These are phyloP conservation scores for Thinocorus orbignyianus DNA, from an alignment of 2,113 vertebrate species.

Conservation along the genomic window DNA sequence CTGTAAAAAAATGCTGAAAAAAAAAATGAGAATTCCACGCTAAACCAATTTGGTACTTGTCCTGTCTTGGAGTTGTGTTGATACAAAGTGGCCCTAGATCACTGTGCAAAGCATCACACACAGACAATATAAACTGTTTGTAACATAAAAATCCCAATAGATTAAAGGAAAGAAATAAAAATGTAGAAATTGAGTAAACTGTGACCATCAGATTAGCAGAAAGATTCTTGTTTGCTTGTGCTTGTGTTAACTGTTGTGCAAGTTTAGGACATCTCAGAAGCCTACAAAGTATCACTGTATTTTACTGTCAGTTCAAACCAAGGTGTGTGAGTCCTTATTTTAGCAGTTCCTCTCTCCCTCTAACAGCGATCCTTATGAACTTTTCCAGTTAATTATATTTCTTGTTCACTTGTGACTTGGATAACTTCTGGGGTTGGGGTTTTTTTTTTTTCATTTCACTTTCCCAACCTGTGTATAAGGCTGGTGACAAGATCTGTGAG, in stretches of 20 bases:
- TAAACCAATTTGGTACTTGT: not conserved
- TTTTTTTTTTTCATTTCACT: not conserved
- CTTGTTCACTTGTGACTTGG: not conserved
- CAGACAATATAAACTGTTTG: not conserved
- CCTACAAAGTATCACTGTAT: not conserved
- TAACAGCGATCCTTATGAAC: not conserved
- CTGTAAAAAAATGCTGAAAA: not conserved
- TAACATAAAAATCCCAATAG: not conserved
- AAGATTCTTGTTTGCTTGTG: not conserved
- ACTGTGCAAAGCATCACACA: not conserved
- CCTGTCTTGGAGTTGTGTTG: not conserved
- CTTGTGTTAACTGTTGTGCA: not conserved
- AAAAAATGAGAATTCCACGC: not conserved
- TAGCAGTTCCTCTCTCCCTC: not conserved
- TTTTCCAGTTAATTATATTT: not conserved
- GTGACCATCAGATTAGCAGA: not conserved
- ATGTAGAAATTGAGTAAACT: not conserved
- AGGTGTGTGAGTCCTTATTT: not conserved
- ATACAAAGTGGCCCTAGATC: not conserved
- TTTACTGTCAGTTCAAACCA: not conserved
- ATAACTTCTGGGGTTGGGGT: not conserved
- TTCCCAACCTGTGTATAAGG: not conserved
- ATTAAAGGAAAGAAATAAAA: conserved; percentile 12
- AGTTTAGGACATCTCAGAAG: not conserved
- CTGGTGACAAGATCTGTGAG: not conserved